phyloP scores from a whole-genome alignment of 1,140 invertebrate species.

The Homalodisca vitripennis region DNA sequence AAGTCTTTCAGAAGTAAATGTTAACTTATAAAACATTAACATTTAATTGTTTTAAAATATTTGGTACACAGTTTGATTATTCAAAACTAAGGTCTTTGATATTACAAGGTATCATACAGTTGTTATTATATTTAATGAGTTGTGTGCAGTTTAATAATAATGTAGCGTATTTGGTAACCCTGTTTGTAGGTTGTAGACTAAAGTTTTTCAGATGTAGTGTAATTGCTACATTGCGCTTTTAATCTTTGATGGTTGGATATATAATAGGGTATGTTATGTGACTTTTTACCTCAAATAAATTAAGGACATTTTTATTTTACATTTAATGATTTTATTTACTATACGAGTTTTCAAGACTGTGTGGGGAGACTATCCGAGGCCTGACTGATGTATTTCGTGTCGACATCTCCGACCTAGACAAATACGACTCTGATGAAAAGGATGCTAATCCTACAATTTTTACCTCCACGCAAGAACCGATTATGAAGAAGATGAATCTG shows the following conservation, averaged over 20 bases:
- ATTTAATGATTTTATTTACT: neutral
- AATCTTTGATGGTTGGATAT: neutral
- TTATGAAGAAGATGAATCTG: neutral
- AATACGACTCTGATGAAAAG: neutral
- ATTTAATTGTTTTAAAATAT: neutral
- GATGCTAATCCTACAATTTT: neutral
- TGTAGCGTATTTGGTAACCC: neutral
- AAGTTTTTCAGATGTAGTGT: too few relatives aligned
- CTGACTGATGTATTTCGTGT: neutral
- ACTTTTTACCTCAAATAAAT: too few relatives aligned
- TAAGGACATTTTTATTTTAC: too few relatives aligned
- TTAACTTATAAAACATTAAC: neutral
- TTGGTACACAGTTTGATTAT: neutral
- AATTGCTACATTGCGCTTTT: neutral
- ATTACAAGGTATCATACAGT: neutral
- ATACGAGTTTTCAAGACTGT: neutral
- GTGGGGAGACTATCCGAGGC: neutral
- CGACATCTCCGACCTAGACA: neutral
- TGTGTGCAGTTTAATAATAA: too few relatives aligned
- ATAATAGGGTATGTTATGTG: too few relatives aligned
- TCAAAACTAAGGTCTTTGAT: neutral
- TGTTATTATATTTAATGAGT: too few relatives aligned
- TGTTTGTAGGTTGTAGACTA: too few relatives aligned
- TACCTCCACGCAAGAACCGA: neutral
- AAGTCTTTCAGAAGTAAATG: neutral